Percentiles rank a stretch among this genome's conserved stretches.
These are phyloP conservation scores for Salarias fasciatus DNA, from an alignment of 2,797 vertebrate species.

Conservation along the genomic window DNA sequence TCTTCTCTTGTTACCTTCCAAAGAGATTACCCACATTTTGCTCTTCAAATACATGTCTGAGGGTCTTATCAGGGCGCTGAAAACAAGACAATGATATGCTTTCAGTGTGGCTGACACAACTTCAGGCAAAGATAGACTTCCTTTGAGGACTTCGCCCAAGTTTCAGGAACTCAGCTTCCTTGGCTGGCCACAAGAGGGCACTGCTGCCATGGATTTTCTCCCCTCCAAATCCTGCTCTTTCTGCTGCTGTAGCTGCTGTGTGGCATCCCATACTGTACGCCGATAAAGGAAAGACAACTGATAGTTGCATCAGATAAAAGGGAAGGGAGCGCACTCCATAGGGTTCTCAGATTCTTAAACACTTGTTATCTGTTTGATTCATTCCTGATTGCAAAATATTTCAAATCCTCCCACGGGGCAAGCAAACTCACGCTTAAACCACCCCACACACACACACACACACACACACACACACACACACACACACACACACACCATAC, in stretches of 20 bases:
- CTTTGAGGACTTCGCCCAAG: conserved; percentile 41
- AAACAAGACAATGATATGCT: neutral
- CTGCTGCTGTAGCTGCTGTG: conserved; percentile 52
- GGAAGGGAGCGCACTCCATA: conserved; percentile 68
- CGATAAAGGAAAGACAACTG: conserved; percentile 79
- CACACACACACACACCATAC: too few species aligned
- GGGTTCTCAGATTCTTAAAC: conserved; percentile 83
- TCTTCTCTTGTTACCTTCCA: neutral
- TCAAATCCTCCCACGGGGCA: conserved; percentile 81
- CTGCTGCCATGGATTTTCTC: conserved; percentile 79
- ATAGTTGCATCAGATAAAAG: conserved; percentile 78
- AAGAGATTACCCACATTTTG: neutral
- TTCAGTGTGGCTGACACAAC: neutral
- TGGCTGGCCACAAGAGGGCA: conserved; percentile 80
- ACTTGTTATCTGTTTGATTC: conserved; percentile 85
- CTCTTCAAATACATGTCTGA: conserved; percentile 2
- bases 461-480: too few species aligned
- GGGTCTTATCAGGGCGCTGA: neutral
- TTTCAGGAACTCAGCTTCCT: conserved; percentile 23
- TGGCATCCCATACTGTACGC: conserved; percentile 66
- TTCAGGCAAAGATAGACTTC: neutral
- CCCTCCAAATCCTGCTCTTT: neutral
- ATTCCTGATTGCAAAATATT: conserved; percentile 83
- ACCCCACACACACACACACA: too few species aligned
- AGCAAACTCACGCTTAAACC: conserved; percentile 60